Percentiles rank a stretch among this genome's conserved stretches.
phyloP scores from a whole-genome alignment of 2,888 invertebrate genomes.

The Tineola bisselliella region DNA sequence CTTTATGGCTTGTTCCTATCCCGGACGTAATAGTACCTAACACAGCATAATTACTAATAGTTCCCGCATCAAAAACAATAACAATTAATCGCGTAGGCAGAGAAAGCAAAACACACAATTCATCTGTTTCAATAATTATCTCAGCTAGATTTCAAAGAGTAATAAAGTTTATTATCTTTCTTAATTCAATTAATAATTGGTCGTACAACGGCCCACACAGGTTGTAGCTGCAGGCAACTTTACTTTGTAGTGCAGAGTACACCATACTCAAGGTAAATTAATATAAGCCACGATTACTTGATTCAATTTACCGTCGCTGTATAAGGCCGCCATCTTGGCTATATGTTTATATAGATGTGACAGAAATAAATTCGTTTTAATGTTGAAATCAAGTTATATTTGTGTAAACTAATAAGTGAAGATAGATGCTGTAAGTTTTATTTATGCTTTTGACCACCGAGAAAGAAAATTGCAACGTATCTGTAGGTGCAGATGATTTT shows the following conservation, averaged over 20 bases:
- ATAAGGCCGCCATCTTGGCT: too few species aligned
- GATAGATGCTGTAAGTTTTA: too few species aligned
- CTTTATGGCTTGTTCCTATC: too few species aligned
- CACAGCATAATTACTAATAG: too few species aligned
- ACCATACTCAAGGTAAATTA: not conserved
- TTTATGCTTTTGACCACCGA: not conserved
- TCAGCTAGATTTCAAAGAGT: not conserved
- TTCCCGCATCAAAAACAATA: not conserved
- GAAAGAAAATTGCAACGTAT: not conserved
- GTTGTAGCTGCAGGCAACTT: not conserved
- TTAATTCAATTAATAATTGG: slow-evolving; percentile 1
- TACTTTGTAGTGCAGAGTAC: not conserved
- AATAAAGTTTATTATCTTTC: not conserved
- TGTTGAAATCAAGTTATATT: too few species aligned
- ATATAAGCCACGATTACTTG: not conserved
- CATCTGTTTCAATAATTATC: not conserved
- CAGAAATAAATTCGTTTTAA: too few species aligned
- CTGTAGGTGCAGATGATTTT: slow-evolving; percentile 28
- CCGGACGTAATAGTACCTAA: too few species aligned
- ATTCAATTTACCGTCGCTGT: not conserved
- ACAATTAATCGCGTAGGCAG: not conserved
- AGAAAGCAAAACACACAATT: not conserved
- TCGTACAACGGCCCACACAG: not conserved
- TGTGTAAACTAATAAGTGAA: too few species aligned
- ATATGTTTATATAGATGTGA: too few species aligned